Conservation (phyloP, 1,140 invertebrate genomes). For the Neomicropteryx cornuta region DNA sequence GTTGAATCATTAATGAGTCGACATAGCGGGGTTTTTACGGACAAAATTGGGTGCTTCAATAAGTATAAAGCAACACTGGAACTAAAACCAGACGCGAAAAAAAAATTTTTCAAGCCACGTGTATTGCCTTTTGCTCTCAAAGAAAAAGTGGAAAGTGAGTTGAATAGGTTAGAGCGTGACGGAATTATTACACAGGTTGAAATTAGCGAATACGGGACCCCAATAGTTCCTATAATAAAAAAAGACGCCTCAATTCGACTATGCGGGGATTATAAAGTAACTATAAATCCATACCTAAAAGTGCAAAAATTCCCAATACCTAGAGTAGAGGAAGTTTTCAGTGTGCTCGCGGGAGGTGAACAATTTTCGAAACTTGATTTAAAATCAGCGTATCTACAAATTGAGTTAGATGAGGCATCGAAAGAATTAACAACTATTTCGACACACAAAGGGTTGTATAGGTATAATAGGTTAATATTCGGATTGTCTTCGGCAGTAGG, state of each 20-base stretch:
- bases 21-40: no score
- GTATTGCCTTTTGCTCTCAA: slow-evolving; percentile 7
- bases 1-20: no score
- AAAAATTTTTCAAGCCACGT: no score
- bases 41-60: no score
- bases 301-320: slow-evolving; percentile 17
- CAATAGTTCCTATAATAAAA: slow-evolving; percentile 23
- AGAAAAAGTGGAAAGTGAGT: slow-evolving; percentile 8
- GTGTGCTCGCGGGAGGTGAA: slow-evolving; percentile 15
- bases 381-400: slow-evolving; percentile 18
- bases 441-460: slow-evolving; percentile 16
- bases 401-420: slow-evolving; percentile 17
- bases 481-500: slow-evolving; percentile 18
- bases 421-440: slow-evolving; percentile 14
- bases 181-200: slow-evolving; percentile 7
- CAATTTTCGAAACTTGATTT: slow-evolving; percentile 22
- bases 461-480: slow-evolving; percentile 12
- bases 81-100: no score
- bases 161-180: slow-evolving; percentile 7
- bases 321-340: slow-evolving; percentile 16
- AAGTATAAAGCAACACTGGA: no score
- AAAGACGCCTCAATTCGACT: slow-evolving; percentile 20
- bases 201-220: slow-evolving; percentile 24
- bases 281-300: slow-evolving; percentile 16
- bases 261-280: slow-evolving; percentile 21